Evolutionary conservation across 2,888 invertebrate species (phyloP), one percentile per base, ranked within the genome.

Genomic region (Heteromurus nitidus): DNA sequence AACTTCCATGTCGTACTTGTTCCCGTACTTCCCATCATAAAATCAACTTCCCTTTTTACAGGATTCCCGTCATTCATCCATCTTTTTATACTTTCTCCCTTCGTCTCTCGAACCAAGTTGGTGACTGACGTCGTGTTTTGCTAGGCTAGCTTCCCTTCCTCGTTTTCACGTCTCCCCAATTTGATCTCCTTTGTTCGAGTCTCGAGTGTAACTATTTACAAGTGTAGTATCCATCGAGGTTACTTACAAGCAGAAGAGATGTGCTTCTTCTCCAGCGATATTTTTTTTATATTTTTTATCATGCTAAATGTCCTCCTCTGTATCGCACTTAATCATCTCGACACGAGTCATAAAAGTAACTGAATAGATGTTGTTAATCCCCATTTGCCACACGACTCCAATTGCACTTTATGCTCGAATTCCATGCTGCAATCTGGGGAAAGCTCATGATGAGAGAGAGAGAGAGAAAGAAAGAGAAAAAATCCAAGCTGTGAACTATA

Each of bases 1-100:
- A n/a, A n/a, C 50, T n/a, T 24, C 31, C 62, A 31, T 62, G 31
- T 31, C 31, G 31, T n/a, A n/a, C 31, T 31, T 31, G 18, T 31
- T 30, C 31, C 20, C 31, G 18, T 31, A n/a, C 18, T 62, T 55
- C 55, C 55, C 67, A 22, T 67, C 67, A 20, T 67, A 67, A 67
- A 67, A 67, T n/a, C 30, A 13, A 9, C 16, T 18, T 44, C 42
- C 26, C 42, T 28, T 67, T 50, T 26, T 47, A 26, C 16, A 18
- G 1, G 30, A 20, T 30, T 67, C 31, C 62, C 62, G 22, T 31
- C 62, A 31, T 62, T 47, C 47, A 47, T 47, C 47, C 47, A 47
- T 47, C 47, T 16, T 47, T n/a, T 47, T 47, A 47, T 36, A 9
- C 36, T 5, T 36, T 36, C 36, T 36, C 7, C n/a, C n/a, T n/a